These are phyloP conservation scores for Lucilia sericata DNA, from an alignment of 1,140 invertebrate species.

Conservation along the genomic window DNA sequence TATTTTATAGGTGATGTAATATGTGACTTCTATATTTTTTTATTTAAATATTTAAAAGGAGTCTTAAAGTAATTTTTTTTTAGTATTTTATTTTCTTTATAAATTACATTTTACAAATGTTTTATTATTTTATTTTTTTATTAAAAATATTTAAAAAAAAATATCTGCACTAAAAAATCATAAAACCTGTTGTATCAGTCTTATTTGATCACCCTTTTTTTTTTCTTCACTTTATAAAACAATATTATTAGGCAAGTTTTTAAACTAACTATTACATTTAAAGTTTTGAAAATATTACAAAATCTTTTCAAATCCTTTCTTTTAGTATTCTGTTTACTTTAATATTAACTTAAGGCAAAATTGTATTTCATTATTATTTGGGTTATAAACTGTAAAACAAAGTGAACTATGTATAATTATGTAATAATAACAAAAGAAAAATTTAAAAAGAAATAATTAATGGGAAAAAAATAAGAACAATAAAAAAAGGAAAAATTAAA, in stretches of 20 bases:
- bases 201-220: slow-evolving; percentile 44
- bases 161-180: slow-evolving; percentile 18
- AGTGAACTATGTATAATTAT: background rate
- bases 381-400: slow-evolving; percentile 15
- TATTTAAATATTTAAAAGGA: no score
- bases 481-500: no score
- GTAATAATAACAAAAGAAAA: slow-evolving; percentile 4
- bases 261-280: background rate
- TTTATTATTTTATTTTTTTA: background rate
- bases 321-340: background rate
- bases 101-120: background rate
- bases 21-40: background rate
- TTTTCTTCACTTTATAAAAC: background rate
- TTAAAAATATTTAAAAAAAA: slow-evolving; percentile 14
- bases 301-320: background rate
- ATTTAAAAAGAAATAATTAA: background rate
- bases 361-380: slow-evolving; percentile 8
- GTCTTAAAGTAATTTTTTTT: background rate
- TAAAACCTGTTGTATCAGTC: slow-evolving; percentile 35
- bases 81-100: background rate
- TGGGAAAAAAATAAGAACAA: no score
- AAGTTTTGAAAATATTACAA: background rate
- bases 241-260: slow-evolving; percentile 30
- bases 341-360: slow-evolving; percentile 27
- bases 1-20: background rate